Percentiles rank a stretch among this genome's conserved stretches.
phyloP scores from a whole-genome alignment of 53 echinoderm and acorn worm species.

The Zoroaster sp. region DNA sequence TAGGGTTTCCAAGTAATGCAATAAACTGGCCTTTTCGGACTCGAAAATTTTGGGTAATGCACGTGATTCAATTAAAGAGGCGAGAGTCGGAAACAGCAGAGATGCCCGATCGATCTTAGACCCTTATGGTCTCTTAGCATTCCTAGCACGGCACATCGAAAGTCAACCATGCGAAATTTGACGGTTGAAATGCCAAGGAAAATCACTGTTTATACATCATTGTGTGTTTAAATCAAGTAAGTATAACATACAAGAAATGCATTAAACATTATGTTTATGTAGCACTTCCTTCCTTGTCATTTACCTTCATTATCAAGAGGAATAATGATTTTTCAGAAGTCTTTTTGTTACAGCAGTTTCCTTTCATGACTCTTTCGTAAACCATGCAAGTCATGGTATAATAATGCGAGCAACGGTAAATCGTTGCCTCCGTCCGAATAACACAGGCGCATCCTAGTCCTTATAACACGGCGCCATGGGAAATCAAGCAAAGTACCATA shows the following conservation, averaged over 20 bases:
- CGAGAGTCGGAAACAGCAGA: slow-evolving; percentile 58
- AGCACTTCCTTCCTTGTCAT: neutral
- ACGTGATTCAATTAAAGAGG: slow-evolving; percentile 74
- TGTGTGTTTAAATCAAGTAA: slow-evolving; percentile 30
- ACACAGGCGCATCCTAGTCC: slow-evolving; percentile 9
- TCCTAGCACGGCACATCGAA: slow-evolving; percentile 44
- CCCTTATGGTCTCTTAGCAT: slow-evolving; percentile 56
- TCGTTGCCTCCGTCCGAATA: slow-evolving; percentile 11
- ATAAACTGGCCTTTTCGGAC: slow-evolving; percentile 73
- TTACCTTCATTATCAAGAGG: neutral
- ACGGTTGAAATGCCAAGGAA: slow-evolving; percentile 28
- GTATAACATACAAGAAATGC: neutral
- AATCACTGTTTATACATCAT: slow-evolving; percentile 44
- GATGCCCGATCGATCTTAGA: slow-evolving; percentile 65
- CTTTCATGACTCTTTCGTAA: neutral
- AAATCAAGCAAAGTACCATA: slow-evolving; percentile 50
- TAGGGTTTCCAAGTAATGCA: slow-evolving; percentile 87
- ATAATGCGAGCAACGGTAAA: slow-evolving; percentile 4
- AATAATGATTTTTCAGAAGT: neutral
- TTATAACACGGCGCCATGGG: slow-evolving; percentile 48
- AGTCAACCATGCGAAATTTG: slow-evolving; percentile 50
- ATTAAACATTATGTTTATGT: neutral
- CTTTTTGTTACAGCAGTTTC: neutral
- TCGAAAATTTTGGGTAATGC: slow-evolving; percentile 85
- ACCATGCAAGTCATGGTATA: neutral